These are phyloP conservation scores for Pollenia angustigena DNA, from an alignment of 2,888 invertebrate genomes.

Conservation along the genomic window DNA sequence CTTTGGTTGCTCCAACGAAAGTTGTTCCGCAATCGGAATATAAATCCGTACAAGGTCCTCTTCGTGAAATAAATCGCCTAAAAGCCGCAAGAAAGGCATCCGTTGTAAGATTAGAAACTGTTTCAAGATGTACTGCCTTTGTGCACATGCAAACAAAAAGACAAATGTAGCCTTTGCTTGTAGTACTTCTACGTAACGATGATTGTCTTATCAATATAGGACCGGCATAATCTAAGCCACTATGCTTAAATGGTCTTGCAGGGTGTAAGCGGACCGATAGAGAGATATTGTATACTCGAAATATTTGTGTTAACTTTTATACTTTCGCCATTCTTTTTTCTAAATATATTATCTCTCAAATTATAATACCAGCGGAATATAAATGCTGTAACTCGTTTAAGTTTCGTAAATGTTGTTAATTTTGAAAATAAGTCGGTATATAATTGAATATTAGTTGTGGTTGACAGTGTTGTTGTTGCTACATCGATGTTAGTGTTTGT, in stretches of 20 bases:
- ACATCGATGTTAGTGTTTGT: neutral
- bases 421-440: constrained; percentile 3
- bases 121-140: no score
- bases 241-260: no score
- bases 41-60: no score
- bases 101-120: no score
- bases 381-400: constrained; percentile 3
- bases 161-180: constrained; percentile 66
- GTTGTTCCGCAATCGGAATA: no score
- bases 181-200: constrained; percentile 17
- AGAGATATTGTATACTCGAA: neutral
- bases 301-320: neutral
- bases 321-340: neutral
- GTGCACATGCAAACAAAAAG: constrained; percentile 54
- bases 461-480: neutral
- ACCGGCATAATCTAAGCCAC: constrained; percentile 72
- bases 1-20: no score
- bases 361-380: constrained; percentile 11
- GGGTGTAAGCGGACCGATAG: no score
- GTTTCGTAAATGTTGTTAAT: constrained; percentile 14
- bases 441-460: no score
- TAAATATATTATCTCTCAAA: neutral
- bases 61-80: no score
- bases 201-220: constrained; percentile 71
- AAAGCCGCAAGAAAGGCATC: no score